Percentiles rank a stretch among this genome's conserved stretches.
These are phyloP conservation scores for Oreohelix idahoensis DNA, from an alignment of 1,140 invertebrate genomes.

Conservation along the genomic window DNA sequence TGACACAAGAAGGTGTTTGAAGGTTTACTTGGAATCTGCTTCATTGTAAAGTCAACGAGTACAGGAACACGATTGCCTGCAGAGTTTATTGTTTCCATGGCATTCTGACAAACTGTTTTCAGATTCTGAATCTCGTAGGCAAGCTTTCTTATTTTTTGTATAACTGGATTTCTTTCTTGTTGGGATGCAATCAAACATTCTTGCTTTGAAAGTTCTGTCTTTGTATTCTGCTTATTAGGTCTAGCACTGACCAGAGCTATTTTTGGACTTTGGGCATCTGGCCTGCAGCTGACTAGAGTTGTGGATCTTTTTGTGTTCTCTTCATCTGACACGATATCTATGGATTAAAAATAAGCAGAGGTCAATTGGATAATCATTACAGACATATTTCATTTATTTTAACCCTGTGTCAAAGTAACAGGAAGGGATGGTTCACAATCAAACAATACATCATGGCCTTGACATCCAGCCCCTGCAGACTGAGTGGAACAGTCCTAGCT, in stretches of 20 bases:
- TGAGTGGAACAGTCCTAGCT: no score
- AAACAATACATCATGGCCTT: no score
- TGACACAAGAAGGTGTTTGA: conserved; percentile 46
- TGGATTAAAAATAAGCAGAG: no score
- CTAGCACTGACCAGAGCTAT: background rate
- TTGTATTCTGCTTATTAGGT: background rate
- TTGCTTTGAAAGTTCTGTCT: background rate
- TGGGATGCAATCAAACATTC: background rate
- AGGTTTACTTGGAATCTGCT: conserved; percentile 12
- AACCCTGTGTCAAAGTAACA: no score
- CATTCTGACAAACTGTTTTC: conserved; percentile 34
- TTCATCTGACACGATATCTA: no score
- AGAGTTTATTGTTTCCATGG: conserved; percentile 37
- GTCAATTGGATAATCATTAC: no score
- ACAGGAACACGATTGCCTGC: conserved; percentile 39
- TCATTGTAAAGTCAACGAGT: background rate
- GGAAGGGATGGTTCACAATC: no score
- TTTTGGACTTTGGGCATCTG: background rate
- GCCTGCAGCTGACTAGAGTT: background rate
- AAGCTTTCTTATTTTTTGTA: conserved; percentile 37
- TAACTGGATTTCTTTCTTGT: conserved; percentile 14
- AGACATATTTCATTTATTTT: no score
- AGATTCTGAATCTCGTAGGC: conserved; percentile 38
- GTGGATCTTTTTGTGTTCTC: no score
- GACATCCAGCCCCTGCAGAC: no score